Base-by-base conservation (phyloP, 2,888 invertebrate species). In the Cordilura impudica region DNA sequence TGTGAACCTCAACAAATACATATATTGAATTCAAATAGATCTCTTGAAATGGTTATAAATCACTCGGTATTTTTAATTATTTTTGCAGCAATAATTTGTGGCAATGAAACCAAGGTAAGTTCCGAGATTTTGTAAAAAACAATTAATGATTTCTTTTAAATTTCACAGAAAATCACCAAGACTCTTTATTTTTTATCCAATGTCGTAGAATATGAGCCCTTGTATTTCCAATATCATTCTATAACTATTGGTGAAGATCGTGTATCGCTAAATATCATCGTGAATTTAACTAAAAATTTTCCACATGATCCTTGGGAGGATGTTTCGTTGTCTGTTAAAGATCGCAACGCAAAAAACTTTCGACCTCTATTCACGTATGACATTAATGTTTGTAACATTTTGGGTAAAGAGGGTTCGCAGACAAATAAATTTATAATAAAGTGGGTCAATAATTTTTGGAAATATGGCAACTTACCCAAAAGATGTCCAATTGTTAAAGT, bases 301-400 rank as follows among this genome's bases (percentile, higher is more conserved):
- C 1, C 61, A 0, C 2, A 5, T 1, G 72, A 75, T 51, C 39
- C 49, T 2, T 66, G 72, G 67, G 16, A 16, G 1, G 23, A 67
- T 0, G 10, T 61, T 7, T 43, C 16, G 0, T 18, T 72, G 7
- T n/a, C 8, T 0, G 31, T n/a, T 1, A 56, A 31, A 12, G 16
- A 31, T 18, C 12, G 29, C 4, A 73, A 65, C 7, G 10, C n/a
- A 7, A 18, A 19, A 12, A 71, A 49, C 8, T 85, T 81, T 26
- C 85, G 85, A 19, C 84, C 81, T 19, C 61, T 86, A 0, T 83
- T 85, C n/a, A 76, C 75, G 0, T 84, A 85, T 5, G 78, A 73
- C 0, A 49, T 87, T 14, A 83, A 86, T 51, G 69, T 85, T 35
- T 87, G 87, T 26, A 77, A 39, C 4, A 53, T 86, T 78, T 66